Evolutionary conservation across 2,888 invertebrate species (phyloP), one percentile per base, ranked within the genome.

Genomic region (Tiphia femorata): DNA sequence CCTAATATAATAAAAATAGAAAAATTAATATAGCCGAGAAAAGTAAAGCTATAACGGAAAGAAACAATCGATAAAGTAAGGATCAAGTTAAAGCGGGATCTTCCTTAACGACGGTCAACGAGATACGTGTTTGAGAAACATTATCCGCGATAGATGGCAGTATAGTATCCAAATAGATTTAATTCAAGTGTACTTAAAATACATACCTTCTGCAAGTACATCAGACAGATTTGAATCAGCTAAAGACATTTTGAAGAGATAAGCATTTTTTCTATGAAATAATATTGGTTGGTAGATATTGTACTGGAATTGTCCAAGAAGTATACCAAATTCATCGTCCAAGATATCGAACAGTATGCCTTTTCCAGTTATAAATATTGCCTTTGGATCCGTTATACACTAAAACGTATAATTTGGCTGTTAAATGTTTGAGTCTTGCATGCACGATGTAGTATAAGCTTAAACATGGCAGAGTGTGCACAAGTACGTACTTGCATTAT

Each of bases 221-320:
- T 41, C 14, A 7, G 20, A 0, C 20, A 41, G 8, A 23, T 6
- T 5, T 2, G n/a, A 8, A 5, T 41, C 21, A 6, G 5, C 41
- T 3, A 41, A 1, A 12, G 10, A 14, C 23, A 41, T 41, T 14
- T 43, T 27, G 10, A 16, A 43, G 1, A 43, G 2, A 8, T 5
- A 16, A 25, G 43, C 10, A 10, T 27, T 58, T 42, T 64, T 72
- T 14, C 76, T 67, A 58, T 76, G 72, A 55, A 78, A 76, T 6
- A 78, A 44, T 8, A 79, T 58, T 5, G 69, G 64, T 33, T 75
- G 63, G 59, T 67, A 76, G 8, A 61, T 35, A 58, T 76, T 77
- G 1, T 37, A 43, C 17, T 64, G 62, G 19, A 75, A 64, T 40
- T 67, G 56, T 14, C 72, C 76, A 6, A 76, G 53, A 20, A 77